Evolutionary conservation across 2,113 vertebrate species (phyloP).

Genomic region (Calcarius ornatus): DNA sequence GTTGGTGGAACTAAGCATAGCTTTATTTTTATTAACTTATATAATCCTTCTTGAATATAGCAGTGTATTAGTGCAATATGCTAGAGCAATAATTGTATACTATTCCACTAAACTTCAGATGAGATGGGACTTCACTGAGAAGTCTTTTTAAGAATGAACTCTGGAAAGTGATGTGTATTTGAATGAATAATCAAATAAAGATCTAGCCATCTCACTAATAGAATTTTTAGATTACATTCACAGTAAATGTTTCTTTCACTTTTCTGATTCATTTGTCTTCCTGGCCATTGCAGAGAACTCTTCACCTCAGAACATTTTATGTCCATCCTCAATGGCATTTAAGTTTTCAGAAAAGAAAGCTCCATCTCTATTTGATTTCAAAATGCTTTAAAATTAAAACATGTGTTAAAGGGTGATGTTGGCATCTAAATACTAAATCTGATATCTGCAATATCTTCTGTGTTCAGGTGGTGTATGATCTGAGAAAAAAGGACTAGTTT

Average conservation of each 20-base stretch:
- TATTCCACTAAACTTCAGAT: neutral
- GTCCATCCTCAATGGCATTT: neutral
- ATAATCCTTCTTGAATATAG: neutral
- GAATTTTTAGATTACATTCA: neutral
- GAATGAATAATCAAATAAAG: neutral
- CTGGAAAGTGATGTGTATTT: neutral
- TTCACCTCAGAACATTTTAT: neutral
- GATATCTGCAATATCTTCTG: neutral
- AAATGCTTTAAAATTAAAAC: neutral
- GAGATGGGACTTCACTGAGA: neutral
- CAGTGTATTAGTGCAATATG: neutral
- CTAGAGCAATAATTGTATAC: neutral
- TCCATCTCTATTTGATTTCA: neutral
- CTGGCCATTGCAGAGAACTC: neutral
- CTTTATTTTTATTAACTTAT: neutral
- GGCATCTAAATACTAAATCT: neutral
- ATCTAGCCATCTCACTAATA: neutral
- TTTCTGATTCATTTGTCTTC: neutral
- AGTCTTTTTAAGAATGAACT: neutral
- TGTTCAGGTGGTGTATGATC: neutral
- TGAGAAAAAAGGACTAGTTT: neutral
- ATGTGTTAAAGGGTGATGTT: neutral
- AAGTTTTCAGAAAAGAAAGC: neutral
- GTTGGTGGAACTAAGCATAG: neutral
- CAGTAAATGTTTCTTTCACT: neutral